A percentile compares a stretch with the other conserved stretches of the same genome.
phyloP scores from a whole-genome alignment of 2,888 invertebrate genomes.

The Mythimna ferrago region DNA sequence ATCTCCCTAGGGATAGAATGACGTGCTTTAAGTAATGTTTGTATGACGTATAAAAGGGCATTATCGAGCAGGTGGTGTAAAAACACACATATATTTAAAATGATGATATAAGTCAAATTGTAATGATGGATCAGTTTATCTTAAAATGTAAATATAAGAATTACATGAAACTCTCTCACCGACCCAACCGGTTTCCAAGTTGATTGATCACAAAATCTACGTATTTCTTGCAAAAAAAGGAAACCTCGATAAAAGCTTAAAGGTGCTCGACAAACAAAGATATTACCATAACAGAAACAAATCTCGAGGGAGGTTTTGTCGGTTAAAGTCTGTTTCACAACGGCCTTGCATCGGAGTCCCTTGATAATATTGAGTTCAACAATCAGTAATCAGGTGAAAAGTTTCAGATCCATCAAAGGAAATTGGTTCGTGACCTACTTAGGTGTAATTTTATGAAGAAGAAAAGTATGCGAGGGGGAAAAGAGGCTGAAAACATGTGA shows the following conservation, averaged over 20 bases:
- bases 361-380: constrained; percentile 14
- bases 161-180: background rate
- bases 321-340: background rate
- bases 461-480: background rate
- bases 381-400: constrained; percentile 19
- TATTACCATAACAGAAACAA: constrained; percentile 38
- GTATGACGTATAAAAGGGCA: too few species aligned
- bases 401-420: constrained; percentile 13
- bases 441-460: background rate
- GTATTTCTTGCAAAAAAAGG: background rate
- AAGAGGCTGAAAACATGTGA: constrained; percentile 5
- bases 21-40: too few species aligned
- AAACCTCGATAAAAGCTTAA: constrained; percentile 15
- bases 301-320: background rate
- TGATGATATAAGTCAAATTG: too few species aligned
- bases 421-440: background rate
- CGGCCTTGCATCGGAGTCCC: constrained; percentile 10
- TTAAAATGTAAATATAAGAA: background rate
- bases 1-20: too few species aligned
- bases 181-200: background rate
- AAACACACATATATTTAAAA: too few species aligned
- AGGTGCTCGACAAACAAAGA: constrained; percentile 30
- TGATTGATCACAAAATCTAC: constrained; percentile 1
- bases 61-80: too few species aligned
- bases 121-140: too few species aligned